Base-by-base conservation (phyloP, 2,797 vertebrate genomes). In the Microcaecilia unicolor region DNA sequence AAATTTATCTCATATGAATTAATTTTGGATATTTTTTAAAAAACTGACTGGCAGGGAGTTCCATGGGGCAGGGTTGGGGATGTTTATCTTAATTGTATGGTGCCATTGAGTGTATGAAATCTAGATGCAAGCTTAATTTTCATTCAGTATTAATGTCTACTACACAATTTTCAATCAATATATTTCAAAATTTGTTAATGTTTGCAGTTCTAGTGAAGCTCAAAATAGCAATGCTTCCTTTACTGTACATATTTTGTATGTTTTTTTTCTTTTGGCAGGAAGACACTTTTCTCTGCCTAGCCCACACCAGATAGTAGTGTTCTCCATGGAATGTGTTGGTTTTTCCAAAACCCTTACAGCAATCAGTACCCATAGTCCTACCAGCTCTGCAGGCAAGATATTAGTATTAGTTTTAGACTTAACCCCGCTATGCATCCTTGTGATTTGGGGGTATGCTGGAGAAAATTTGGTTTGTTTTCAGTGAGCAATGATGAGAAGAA, bases 241-340 rank as follows among this genome's bases (percentile, higher is more conserved):
- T 62, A 47, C 67, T 56, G 61, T 61, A 61, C 76, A 72, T 52
- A 51, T 69, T 76, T 64, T 58, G 29, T 77, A 31, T 72, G 34
- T 66, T 76, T 70, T 83, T n/a, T n/a, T 43, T 85, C 46, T 84
- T 69, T 86, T 80, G 76, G 76, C 84, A 85, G 83, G 84, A 77
- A 84, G 80, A 74, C 75, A 80, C 66, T 85, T 82, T 69, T 59
- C 72, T 80, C 64, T 85, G 64, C 81, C 75, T 85, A 85, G 74
- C 44, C 80, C 82, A 47, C 81, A 83, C 48, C 79, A 85, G 70
- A 76, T 86, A 83, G 80, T 86, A 74, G 75, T 85, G 57, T 81
- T 85, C 78, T 86, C 84, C 75, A 81, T 84, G 84, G 84, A 86
- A 72, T 83, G 81, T 32, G 82, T 85, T 80, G 76, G 82, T 41